These are phyloP conservation scores for Porites australiensis DNA, from an alignment of 64 coral and sea anemone genomes.

Conservation along the genomic window DNA sequence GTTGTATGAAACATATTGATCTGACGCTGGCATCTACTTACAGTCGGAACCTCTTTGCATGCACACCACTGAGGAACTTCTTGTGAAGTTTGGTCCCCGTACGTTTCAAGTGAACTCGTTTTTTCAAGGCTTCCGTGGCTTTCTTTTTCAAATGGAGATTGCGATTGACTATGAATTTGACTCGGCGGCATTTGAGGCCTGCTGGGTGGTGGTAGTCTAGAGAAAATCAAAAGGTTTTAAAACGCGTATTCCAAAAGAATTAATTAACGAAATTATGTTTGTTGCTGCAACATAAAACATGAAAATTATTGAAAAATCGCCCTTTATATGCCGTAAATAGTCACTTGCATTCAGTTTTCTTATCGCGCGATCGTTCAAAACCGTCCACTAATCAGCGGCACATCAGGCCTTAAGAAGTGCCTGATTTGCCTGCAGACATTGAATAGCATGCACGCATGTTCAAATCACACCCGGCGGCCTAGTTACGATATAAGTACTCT, in stretches of 20 bases:
- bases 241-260: background rate
- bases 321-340: too few species aligned
- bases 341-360: too few species aligned
- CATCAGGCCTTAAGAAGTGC: too few species aligned
- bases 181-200: constrained; percentile 8
- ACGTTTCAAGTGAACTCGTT: background rate
- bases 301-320: too few species aligned
- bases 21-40: background rate
- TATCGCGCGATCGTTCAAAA: too few species aligned
- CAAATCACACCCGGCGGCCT: too few species aligned
- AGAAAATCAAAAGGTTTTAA: background rate
- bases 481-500: too few species aligned
- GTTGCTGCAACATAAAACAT: too few species aligned
- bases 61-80: background rate
- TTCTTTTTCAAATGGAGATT: constrained; percentile 15
- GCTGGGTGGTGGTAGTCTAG: background rate
- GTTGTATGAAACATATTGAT: background rate
- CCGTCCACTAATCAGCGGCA: too few species aligned
- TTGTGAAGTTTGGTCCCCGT: background rate
- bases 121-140: background rate
- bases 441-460: too few species aligned
- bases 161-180: constrained; percentile 19
- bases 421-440: too few species aligned
- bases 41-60: background rate
- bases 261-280: too few species aligned